These are phyloP conservation scores for Pedionomus torquatus DNA, from an alignment of 2,113 vertebrate species.

Conservation along the genomic window DNA sequence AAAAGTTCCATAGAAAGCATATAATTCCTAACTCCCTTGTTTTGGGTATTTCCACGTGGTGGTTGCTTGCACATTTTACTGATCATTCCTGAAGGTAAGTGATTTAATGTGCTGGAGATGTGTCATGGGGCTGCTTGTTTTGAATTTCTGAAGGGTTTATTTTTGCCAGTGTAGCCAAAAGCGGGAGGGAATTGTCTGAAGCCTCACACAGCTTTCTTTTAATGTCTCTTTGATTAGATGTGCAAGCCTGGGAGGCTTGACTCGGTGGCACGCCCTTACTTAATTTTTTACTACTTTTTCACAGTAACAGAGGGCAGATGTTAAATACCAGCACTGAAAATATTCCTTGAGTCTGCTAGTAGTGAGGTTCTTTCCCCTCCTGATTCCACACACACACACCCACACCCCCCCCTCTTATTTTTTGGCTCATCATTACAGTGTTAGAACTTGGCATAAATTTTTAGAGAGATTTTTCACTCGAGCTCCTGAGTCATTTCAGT, in stretches of 20 bases:
- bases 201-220: not conserved
- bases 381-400: too few species aligned
- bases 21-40: not conserved
- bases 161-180: not conserved
- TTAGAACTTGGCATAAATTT: not conserved
- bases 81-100: not conserved
- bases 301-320: not conserved
- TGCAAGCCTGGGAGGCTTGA: not conserved
- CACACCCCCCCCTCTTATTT: not conserved
- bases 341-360: not conserved
- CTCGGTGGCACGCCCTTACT: rapidly evolving
- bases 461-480: not conserved
- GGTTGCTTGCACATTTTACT: not conserved
- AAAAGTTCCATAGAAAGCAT: not conserved
- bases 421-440: not conserved
- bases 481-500: not conserved
- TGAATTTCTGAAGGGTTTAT: not conserved
- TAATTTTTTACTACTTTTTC: not conserved
- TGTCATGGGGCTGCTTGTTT: not conserved
- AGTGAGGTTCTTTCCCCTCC: not conserved
- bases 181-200: not conserved
- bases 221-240: not conserved
- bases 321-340: not conserved
- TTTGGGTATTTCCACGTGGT: not conserved
- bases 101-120: not conserved